Evolutionary conservation across 2,888 invertebrate genomes (phyloP).

Genomic region (Hypercompe scribonia): DNA sequence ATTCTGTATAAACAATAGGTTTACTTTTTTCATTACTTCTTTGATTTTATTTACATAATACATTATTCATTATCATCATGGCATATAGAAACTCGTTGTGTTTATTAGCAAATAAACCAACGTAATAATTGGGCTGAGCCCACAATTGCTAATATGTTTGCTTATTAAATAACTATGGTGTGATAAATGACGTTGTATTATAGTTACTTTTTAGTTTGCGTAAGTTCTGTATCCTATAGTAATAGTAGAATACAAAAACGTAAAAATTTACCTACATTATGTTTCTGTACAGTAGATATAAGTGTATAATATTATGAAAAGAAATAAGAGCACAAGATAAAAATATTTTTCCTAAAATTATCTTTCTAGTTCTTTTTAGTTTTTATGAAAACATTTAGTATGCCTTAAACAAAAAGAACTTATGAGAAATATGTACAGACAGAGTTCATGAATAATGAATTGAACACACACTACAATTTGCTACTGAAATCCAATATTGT

Average conservation of each 20-base stretch:
- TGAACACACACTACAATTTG: neutral
- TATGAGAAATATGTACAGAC: neutral
- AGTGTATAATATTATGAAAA: neutral
- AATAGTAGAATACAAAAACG: neutral
- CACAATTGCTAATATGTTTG: too few species aligned
- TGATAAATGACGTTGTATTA: neutral
- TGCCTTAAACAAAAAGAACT: neutral
- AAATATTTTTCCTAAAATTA: neutral
- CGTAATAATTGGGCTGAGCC: too few species aligned
- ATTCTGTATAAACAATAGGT: too few species aligned
- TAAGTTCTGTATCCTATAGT: neutral
- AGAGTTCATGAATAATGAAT: neutral
- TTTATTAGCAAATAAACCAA: too few species aligned
- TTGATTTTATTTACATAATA: too few species aligned
- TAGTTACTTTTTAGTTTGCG: neutral
- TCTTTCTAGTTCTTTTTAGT: neutral
- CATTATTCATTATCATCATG: too few species aligned
- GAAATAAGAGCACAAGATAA: neutral
- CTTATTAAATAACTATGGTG: too few species aligned
- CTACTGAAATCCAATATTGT: slow-evolving; percentile 9
- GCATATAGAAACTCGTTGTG: too few species aligned
- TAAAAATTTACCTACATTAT: neutral
- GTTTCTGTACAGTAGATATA: neutral
- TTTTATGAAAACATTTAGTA: neutral
- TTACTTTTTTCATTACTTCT: too few species aligned